phyloP scores from a whole-genome alignment of 2,888 invertebrate species.

The Latrodectus hesperus region DNA sequence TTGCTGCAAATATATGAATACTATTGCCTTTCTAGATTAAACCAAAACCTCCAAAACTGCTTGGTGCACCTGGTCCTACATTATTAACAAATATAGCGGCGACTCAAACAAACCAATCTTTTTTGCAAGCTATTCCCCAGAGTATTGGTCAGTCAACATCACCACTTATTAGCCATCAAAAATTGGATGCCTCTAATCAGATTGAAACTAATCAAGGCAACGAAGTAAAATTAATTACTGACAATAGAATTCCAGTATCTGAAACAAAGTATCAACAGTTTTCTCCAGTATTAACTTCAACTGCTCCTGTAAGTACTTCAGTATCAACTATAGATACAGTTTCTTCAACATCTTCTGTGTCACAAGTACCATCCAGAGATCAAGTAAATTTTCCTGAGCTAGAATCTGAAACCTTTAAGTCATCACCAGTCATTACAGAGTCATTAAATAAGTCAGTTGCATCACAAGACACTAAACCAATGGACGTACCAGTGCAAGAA shows the following conservation, averaged over 20 bases:
- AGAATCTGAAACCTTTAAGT: neutral
- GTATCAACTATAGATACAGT: neutral
- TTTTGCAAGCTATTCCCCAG: conserved; percentile 10
- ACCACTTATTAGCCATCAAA: conserved; percentile 59
- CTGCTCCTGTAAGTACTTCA: neutral
- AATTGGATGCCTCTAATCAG: conserved; percentile 71
- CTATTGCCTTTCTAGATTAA: conserved; percentile 37
- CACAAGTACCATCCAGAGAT: conserved; percentile 6
- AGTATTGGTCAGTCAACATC: neutral
- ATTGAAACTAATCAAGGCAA: conserved; percentile 58
- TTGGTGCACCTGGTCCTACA: conserved; percentile 9
- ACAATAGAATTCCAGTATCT: neutral
- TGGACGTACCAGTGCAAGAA: neutral
- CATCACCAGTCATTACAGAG: neutral
- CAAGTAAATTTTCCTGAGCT: neutral
- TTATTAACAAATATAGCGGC: conserved; percentile 57
- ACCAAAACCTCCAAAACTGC: conserved; percentile 22
- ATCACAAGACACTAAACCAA: neutral
- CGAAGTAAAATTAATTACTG: neutral
- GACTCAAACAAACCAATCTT: conserved; percentile 52
- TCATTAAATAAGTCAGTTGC: neutral
- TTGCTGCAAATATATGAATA: too few relatives aligned
- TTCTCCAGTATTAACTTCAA: neutral
- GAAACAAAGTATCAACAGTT: neutral
- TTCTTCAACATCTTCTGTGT: neutral